Evolutionary conservation across 2,888 invertebrate species (phyloP), one percentile per base, ranked within the genome.

Genomic region (Bellardia pandia): DNA sequence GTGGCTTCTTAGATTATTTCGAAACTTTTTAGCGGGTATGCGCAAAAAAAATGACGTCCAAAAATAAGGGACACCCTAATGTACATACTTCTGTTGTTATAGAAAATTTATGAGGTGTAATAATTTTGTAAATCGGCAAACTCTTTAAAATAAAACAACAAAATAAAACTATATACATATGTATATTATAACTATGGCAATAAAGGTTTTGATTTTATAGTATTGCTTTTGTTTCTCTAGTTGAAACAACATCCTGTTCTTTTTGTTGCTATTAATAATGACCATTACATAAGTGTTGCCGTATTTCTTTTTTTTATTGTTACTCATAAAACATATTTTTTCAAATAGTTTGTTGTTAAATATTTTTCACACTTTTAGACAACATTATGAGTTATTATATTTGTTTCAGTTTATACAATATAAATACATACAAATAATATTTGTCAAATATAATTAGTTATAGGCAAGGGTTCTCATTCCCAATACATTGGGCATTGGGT

Each of bases 71-170:
- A n/a, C n/a, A n/a, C n/a, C n/a, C n/a, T n/a, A n/a, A n/a, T n/a
- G n/a, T n/a, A n/a, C n/a, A 23, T 33, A 33, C n/a, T 60, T 14
- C 51, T 30, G 60, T 69, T 66, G 56, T 66, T 75, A 37, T 48
- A 45, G 13, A 53, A 83, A 86, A 83, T 83, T 83, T 86, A 86
- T 86, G 86, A 83, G 83, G 79, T 83, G 83, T 64, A 83, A 86
- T 86, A 83, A 83, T 83, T 86, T 86, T 79, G 62, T 66, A 83
- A 80, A 86, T 80, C 79, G 86, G 66, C 42, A 83, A 81, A 86
- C 78, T 78, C 56, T 75, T 78, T 60, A 72, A 71, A 37, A 37
- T 37, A 37, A 37, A 37, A 5, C 56, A 53, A 40, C n/a, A 72
- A 23, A 33, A 51, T 42, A 45, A 9, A n/a, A 56, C 30, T 7